phyloP scores from a whole-genome alignment of 2,888 invertebrate genomes.

The Diadromus collaris region DNA sequence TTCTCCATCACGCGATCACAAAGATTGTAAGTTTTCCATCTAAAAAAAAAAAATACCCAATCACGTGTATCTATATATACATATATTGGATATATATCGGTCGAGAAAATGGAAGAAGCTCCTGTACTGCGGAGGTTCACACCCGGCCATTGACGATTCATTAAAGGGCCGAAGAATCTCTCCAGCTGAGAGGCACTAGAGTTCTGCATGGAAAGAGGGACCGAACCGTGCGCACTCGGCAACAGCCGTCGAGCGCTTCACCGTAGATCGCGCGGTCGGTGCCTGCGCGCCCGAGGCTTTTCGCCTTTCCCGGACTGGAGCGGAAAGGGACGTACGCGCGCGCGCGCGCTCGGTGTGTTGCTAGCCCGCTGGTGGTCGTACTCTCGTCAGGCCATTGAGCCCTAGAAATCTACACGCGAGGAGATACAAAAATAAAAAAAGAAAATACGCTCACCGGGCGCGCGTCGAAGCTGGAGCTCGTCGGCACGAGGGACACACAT shows the following conservation, averaged over 20 bases:
- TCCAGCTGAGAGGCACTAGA: slow-evolving; percentile 13
- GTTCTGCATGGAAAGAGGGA: slow-evolving; percentile 7
- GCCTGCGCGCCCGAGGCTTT: slow-evolving; percentile 1
- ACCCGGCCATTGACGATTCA: not conserved
- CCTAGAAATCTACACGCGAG: slow-evolving; percentile 32
- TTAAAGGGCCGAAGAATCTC: slow-evolving; percentile 14
- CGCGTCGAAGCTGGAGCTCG: slow-evolving; percentile 17
- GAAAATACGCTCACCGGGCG: slow-evolving; percentile 6
- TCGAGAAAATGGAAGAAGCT: not conserved
- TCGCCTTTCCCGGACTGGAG: slow-evolving; percentile 24
- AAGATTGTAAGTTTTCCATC: not conserved
- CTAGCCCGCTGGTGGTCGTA: slow-evolving; percentile 32
- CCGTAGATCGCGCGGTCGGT: slow-evolving; percentile 8
- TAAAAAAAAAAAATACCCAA: not conserved
- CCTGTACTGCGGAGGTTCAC: not conserved
- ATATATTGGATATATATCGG: not conserved
- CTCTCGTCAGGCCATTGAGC: slow-evolving; percentile 57
- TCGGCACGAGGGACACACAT: slow-evolving; percentile 61
- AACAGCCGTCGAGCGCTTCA: slow-evolving; percentile 6
- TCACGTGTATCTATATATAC: not conserved
- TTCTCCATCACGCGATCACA: not conserved
- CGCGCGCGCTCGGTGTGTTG: slow-evolving; percentile 23
- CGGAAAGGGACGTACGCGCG: slow-evolving; percentile 34
- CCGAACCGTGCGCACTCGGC: slow-evolving; percentile 1
- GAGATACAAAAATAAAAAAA: not conserved